These are phyloP conservation scores for Lytechinus pictus DNA, from an alignment of 35 echinoderm and acorn worm species.

Conservation along the genomic window DNA sequence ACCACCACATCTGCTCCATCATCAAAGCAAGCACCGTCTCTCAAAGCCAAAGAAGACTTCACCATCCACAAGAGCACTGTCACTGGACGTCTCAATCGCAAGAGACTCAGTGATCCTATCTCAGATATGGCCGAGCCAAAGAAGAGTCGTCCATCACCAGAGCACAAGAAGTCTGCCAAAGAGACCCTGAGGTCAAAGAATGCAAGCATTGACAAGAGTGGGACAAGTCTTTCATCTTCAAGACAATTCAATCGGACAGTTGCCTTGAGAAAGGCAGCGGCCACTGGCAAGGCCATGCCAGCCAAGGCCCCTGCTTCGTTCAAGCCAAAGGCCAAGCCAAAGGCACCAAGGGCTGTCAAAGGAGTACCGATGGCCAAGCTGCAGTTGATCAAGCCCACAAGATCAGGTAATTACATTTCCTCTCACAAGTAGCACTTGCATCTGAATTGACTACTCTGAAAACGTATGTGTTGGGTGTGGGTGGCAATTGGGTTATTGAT, in stretches of 20 bases:
- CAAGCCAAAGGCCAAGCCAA: conserved; percentile 51
- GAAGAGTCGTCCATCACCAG: conserved; percentile 25
- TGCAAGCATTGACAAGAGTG: neutral
- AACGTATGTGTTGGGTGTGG: no score
- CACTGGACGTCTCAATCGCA: conserved; percentile 42
- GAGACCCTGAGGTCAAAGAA: neutral
- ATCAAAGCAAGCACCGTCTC: neutral
- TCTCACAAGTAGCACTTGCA: no score
- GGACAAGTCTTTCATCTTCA: conserved; percentile 17
- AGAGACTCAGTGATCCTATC: conserved; percentile 39
- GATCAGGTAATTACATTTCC: conserved; percentile 62
- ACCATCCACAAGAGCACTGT: conserved; percentile 61
- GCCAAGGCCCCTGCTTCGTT: neutral
- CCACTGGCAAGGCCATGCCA: conserved; percentile 36
- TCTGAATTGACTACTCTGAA: no score
- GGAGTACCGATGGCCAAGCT: conserved; percentile 94
- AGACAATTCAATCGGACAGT: conserved; percentile 65
- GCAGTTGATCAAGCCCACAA: conserved; percentile 68
- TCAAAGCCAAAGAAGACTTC: conserved; percentile 38
- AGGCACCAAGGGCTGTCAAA: conserved; percentile 64
- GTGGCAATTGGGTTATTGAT: no score
- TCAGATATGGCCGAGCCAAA: neutral
- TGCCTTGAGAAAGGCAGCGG: conserved; percentile 63
- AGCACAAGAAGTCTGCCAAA: conserved; percentile 12
- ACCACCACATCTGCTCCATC: neutral